Percentiles rank a stretch among this genome's conserved stretches.
Evolutionary conservation across 2,797 vertebrate species (phyloP).

Genomic region (Lophotriccus pileatus): DNA sequence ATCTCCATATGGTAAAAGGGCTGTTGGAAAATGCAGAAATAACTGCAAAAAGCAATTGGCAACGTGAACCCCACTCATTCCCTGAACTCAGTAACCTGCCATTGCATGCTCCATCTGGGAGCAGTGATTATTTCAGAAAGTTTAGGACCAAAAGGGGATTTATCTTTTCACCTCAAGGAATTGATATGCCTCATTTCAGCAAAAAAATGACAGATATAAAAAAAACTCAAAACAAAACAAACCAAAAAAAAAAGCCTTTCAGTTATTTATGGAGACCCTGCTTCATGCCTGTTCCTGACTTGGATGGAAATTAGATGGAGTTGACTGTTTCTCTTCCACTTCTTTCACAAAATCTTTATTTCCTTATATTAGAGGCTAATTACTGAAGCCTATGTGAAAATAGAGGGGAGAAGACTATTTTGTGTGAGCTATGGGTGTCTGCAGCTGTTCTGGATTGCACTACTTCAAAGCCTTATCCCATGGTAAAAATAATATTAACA

Average conservation of each 20-base stretch:
- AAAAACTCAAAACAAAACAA: no score
- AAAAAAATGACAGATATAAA: background rate
- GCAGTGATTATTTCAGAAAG: background rate
- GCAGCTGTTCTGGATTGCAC: background rate
- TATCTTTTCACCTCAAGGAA: background rate
- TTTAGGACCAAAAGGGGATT: background rate
- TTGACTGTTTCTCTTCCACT: background rate
- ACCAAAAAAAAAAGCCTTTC: background rate
- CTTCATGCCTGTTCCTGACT: background rate
- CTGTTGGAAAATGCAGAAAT: background rate
- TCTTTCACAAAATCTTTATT: background rate
- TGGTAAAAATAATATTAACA: background rate
- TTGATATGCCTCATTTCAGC: background rate
- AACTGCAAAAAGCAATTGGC: background rate
- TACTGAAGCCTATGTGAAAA: background rate
- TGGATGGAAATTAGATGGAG: background rate
- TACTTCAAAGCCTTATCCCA: background rate
- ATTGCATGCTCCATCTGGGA: background rate
- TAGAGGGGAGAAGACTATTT: background rate
- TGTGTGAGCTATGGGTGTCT: background rate
- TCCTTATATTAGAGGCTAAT: background rate
- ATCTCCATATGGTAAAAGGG: background rate
- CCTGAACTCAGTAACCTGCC: background rate
- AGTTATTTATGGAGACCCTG: background rate
- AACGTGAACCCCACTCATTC: background rate